Percentiles rank a stretch among this genome's conserved stretches.
These are phyloP conservation scores for Zygogramma bicolorata DNA, from an alignment of 2,888 invertebrate species.

Conservation along the genomic window DNA sequence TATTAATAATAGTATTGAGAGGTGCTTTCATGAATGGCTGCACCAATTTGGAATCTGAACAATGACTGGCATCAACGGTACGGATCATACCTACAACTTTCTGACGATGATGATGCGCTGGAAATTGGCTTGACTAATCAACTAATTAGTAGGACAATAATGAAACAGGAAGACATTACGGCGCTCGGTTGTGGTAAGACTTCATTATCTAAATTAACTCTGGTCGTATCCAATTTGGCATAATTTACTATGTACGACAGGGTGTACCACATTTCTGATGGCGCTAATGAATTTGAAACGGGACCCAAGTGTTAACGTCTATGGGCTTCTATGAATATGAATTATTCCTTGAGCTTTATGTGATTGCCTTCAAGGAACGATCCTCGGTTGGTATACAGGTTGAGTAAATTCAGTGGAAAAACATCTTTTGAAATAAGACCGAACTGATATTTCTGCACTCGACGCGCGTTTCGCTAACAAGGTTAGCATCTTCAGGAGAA, in stretches of 20 bases:
- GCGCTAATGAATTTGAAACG: not conserved
- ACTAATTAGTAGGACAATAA: not conserved
- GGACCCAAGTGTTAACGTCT: not conserved
- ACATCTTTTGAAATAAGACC: no score
- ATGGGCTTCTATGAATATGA: not conserved
- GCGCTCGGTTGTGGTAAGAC: conserved; percentile 18
- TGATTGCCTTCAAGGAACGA: no score
- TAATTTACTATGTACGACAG: conserved; percentile 18
- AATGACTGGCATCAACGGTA: not conserved
- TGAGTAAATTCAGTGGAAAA: no score
- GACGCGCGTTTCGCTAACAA: no score
- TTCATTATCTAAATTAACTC: conserved; percentile 30
- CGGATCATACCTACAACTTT: not conserved
- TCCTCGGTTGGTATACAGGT: no score
- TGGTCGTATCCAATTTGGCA: conserved; percentile 22
- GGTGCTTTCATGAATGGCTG: not conserved
- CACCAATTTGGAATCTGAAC: not conserved
- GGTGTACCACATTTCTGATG: not conserved
- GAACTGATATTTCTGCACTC: no score
- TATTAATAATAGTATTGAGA: not conserved
- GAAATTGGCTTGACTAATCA: not conserved
- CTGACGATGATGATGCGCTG: not conserved
- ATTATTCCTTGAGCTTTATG: no score
- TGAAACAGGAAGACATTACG: conserved; percentile 28
- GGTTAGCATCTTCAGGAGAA: no score